Conservation (phyloP, 2,113 vertebrate genomes). For the Lanius collurio region DNA sequence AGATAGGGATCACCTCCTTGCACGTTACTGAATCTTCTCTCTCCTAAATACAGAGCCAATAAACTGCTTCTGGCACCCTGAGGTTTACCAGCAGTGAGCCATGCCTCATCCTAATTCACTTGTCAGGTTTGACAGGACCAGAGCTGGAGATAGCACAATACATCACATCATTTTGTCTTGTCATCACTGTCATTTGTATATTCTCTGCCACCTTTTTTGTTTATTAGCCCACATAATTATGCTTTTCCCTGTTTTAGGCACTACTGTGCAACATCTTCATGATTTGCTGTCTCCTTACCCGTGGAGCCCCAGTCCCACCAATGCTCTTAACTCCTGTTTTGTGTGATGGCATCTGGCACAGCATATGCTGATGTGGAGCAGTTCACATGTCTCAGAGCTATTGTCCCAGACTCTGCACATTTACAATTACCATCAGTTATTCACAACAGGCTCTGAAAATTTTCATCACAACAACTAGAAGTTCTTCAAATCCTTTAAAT, state of each 20-base stretch:
- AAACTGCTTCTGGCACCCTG: background rate
- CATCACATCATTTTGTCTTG: background rate
- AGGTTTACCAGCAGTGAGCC: background rate
- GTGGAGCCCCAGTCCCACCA: background rate
- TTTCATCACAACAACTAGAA: background rate
- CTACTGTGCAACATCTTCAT: background rate
- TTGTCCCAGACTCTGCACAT: background rate
- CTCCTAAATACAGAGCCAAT: background rate
- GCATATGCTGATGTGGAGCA: background rate
- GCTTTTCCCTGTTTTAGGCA: background rate
- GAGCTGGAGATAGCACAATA: background rate
- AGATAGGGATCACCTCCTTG: background rate
- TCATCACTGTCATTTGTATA: background rate
- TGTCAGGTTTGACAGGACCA: background rate
- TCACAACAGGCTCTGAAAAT: background rate
- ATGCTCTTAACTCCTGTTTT: background rate
- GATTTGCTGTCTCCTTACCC: background rate
- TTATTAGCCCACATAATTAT: background rate
- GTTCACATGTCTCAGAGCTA: background rate
- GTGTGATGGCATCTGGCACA: constrained; percentile 6
- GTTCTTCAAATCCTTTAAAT: background rate
- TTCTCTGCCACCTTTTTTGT: background rate
- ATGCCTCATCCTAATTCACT: background rate
- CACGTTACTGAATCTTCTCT: background rate
- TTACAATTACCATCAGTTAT: background rate